phyloP scores from a whole-genome alignment of 2,797 vertebrate genomes.

The Orientallactaga sibirica region DNA sequence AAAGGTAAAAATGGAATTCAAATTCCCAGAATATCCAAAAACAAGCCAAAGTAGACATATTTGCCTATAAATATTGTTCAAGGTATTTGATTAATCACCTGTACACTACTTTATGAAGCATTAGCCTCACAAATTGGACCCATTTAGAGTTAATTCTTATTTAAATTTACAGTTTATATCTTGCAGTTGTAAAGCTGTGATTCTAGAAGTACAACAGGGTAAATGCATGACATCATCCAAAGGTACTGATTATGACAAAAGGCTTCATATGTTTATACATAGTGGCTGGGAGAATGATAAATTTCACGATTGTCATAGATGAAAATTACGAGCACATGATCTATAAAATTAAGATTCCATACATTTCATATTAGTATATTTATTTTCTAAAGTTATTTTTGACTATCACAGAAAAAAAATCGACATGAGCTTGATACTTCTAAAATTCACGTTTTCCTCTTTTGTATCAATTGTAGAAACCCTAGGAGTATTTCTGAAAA shows the following conservation, averaged over 20 bases:
- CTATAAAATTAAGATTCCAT: neutral
- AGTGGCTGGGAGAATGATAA: neutral
- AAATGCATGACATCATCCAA: neutral
- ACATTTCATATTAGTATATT: neutral
- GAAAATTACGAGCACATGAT: neutral
- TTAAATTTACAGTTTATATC: neutral
- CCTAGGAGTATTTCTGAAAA: constrained; percentile 39
- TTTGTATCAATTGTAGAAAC: constrained; percentile 36
- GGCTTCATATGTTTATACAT: neutral
- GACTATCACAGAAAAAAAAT: neutral
- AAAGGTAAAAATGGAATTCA: neutral
- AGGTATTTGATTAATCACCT: neutral
- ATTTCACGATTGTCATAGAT: neutral
- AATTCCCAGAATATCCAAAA: neutral
- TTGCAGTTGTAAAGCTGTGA: neutral
- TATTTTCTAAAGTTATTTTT: constrained; percentile 18
- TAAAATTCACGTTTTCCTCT: neutral
- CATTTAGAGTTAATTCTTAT: neutral
- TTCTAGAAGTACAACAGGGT: neutral
- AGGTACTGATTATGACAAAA: neutral
- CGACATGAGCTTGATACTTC: neutral
- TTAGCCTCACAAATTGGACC: neutral
- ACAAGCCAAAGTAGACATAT: neutral
- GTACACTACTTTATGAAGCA: neutral
- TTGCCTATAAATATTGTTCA: neutral